phyloP scores from a whole-genome alignment of 2,888 invertebrate genomes.

The Eristalis tenax region DNA sequence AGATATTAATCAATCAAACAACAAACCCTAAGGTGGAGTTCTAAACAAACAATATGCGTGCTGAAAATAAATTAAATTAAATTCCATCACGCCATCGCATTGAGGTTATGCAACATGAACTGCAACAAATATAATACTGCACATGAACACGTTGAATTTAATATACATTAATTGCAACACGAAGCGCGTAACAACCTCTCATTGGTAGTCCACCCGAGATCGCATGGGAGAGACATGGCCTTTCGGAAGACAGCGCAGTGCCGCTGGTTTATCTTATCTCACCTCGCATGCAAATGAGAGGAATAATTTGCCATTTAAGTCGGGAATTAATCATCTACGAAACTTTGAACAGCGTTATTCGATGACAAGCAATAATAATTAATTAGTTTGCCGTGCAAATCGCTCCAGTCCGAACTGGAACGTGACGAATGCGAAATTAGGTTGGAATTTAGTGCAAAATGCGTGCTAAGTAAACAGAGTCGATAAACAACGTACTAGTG shows the following conservation, averaged over 20 bases:
- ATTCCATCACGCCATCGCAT: not conserved
- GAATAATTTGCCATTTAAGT: not conserved
- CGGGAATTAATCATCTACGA: not conserved
- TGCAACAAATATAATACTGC: no score
- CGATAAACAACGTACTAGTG: no score
- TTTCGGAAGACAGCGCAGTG: not conserved
- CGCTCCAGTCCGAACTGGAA: not conserved
- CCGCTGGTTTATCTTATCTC: not conserved
- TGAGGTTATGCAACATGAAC: no score
- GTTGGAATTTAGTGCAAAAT: not conserved
- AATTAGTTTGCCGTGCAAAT: not conserved
- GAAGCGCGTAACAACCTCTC: not conserved
- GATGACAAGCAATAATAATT: not conserved
- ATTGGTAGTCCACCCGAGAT: not conserved
- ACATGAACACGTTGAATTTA: no score
- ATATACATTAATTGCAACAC: not conserved
- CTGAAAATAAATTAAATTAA: no score
- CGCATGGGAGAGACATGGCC: not conserved
- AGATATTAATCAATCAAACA: no score
- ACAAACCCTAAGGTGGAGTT: no score
- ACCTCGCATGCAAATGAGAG: not conserved
- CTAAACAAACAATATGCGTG: no score
- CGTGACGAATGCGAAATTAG: not conserved
- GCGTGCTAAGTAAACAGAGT: not conserved
- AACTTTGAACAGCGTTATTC: not conserved